Evolutionary conservation across 2,113 vertebrate species (phyloP).

Genomic region (Grallaria varia): DNA sequence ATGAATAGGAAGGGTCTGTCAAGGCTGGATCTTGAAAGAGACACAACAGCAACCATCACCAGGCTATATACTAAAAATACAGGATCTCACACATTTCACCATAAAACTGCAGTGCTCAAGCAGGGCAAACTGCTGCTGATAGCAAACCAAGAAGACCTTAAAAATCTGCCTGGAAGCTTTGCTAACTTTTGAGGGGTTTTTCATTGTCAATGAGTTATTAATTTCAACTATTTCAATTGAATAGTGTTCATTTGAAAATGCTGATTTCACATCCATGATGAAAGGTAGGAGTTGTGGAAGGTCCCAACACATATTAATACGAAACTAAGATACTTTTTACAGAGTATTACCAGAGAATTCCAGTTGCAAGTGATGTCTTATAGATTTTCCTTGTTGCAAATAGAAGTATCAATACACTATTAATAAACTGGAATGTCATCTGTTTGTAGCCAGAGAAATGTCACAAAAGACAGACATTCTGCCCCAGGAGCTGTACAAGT

Average conservation of each 20-base stretch:
- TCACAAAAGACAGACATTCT: not conserved
- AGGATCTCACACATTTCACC: not conserved
- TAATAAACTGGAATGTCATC: not conserved
- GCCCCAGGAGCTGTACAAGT: not conserved
- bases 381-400: not conserved
- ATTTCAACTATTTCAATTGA: not conserved
- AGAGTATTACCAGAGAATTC: not conserved
- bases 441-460: not conserved
- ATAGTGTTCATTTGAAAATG: not conserved
- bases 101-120: not conserved
- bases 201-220: not conserved
- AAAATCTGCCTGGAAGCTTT: not conserved
- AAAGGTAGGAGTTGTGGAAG: not conserved
- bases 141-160: not conserved
- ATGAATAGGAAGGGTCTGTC: not conserved
- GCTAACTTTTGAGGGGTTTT: not conserved
- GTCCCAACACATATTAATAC: not conserved
- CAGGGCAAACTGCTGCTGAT: not conserved
- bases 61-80: not conserved
- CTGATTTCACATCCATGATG: not conserved
- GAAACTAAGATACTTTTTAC: not conserved
- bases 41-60: not conserved
- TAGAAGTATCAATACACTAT: not conserved
- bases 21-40: not conserved
- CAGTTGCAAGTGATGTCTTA: not conserved